Conservation (phyloP, 2,113 vertebrate species). For the Hippocampus barbouri region DNA sequence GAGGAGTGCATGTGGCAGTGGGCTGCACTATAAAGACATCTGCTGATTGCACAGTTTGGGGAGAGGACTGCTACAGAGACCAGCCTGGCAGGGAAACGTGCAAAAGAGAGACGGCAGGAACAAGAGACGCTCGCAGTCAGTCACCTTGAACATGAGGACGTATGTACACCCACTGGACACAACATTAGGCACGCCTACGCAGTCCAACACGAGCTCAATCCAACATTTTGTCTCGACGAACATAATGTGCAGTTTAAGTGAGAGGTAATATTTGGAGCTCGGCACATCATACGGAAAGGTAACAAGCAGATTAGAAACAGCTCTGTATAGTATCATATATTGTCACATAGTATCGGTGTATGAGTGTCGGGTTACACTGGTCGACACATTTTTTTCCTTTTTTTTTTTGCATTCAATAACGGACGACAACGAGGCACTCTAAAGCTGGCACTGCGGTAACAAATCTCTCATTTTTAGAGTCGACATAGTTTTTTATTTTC, state of each 20-base stretch:
- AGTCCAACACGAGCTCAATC: background rate
- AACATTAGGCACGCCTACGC: background rate
- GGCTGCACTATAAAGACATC: constrained; percentile 70
- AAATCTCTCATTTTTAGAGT: no score
- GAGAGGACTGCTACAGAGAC: constrained; percentile 58
- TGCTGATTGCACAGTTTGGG: constrained; percentile 73
- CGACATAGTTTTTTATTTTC: no score
- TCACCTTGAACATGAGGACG: constrained; percentile 55
- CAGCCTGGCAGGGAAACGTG: constrained; percentile 61
- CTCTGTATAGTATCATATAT: no score
- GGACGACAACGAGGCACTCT: no score
- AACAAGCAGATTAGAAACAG: background rate
- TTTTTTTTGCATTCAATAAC: no score
- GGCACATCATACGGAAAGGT: background rate
- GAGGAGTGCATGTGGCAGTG: constrained; percentile 43
- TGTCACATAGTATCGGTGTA: no score
- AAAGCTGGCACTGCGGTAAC: no score
- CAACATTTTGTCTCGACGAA: background rate
- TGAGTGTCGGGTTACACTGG: no score
- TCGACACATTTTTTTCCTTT: no score
- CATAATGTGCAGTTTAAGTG: background rate
- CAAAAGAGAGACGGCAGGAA: constrained; percentile 66
- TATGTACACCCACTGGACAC: constrained; percentile 46
- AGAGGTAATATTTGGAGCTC: background rate
- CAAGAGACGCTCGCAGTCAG: constrained; percentile 50